Evolutionary conservation across 2,797 vertebrate genomes (phyloP).

Genomic region (Rhadinocentrus ornatus): DNA sequence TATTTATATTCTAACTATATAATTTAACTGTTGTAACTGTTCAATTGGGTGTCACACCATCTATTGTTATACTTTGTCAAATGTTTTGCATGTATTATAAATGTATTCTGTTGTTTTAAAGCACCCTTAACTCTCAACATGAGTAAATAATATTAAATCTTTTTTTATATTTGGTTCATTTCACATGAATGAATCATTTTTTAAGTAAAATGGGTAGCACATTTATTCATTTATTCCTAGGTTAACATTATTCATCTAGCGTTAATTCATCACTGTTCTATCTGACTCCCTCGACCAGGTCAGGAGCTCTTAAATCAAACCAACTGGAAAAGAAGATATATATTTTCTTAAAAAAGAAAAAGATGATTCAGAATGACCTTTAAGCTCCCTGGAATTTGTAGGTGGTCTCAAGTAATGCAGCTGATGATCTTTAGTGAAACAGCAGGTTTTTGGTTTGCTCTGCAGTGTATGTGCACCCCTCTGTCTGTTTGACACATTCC

Average conservation of each 20-base stretch:
- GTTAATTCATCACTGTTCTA: slow-evolving; percentile 58
- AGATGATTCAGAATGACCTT: slow-evolving; percentile 56
- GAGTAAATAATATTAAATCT: not conserved
- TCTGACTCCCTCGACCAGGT: slow-evolving; percentile 14
- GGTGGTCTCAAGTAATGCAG: slow-evolving; percentile 76
- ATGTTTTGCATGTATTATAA: not conserved
- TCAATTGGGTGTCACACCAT: not conserved
- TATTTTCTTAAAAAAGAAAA: slow-evolving; percentile 7
- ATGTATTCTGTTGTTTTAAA: not conserved
- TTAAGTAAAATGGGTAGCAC: slow-evolving; percentile 10
- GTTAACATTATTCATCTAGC: slow-evolving; percentile 5
- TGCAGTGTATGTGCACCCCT: slow-evolving; percentile 75
- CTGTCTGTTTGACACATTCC: slow-evolving; percentile 84
- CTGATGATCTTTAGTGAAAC: slow-evolving; percentile 74
- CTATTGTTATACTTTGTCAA: not conserved
- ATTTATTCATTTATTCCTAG: slow-evolving; percentile 16
- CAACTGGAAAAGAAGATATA: slow-evolving; percentile 29
- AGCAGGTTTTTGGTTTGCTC: slow-evolving; percentile 80
- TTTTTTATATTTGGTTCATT: not conserved
- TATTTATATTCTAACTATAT: not conserved
- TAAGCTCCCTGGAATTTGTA: slow-evolving; percentile 65
- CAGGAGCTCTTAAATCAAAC: slow-evolving; percentile 43
- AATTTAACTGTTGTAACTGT: not conserved
- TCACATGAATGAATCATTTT: not conserved
- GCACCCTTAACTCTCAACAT: not conserved